Percentiles rank a stretch among this genome's conserved stretches.
Evolutionary conservation across 2,113 vertebrate genomes (phyloP).

Genomic region (Menidia beryllina): DNA sequence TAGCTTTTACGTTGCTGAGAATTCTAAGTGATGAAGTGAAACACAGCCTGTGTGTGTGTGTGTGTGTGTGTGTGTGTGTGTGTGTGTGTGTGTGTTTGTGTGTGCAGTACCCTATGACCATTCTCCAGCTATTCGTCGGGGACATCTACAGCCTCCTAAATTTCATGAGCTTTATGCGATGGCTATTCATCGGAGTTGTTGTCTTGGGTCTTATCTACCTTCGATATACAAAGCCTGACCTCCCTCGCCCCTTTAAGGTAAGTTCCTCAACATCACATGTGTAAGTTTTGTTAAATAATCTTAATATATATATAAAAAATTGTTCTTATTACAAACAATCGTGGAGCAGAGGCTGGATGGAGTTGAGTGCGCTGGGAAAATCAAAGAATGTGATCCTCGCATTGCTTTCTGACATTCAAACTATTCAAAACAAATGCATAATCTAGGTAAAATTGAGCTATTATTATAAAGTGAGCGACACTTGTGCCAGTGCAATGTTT

Average conservation of each 20-base stretch:
- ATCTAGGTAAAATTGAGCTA: no score
- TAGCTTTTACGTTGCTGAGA: no score
- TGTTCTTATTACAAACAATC: no score
- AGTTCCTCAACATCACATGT: constrained; percentile 27
- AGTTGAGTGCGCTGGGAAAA: no score
- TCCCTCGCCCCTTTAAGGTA: constrained; percentile 97
- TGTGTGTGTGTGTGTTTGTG: constrained; percentile 14
- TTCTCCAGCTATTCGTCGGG: constrained; percentile 92
- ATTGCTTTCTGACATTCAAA: no score
- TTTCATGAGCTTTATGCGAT: constrained; percentile 97
- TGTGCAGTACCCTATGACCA: constrained; percentile 89
- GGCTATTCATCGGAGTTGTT: constrained; percentile 95
- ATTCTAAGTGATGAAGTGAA: background rate
- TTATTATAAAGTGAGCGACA: no score
- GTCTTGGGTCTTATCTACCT: constrained; percentile 94
- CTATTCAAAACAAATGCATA: no score
- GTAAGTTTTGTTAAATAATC: no score
- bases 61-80: background rate
- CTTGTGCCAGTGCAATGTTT: no score
- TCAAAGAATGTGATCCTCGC: no score
- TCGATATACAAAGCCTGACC: constrained; percentile 90
- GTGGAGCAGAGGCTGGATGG: no score
- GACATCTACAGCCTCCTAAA: constrained; percentile 96
- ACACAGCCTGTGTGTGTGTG: background rate
- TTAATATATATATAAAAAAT: no score